These are phyloP conservation scores for Sisyra nigra DNA, from an alignment of 2,888 invertebrate genomes.

Conservation along the genomic window DNA sequence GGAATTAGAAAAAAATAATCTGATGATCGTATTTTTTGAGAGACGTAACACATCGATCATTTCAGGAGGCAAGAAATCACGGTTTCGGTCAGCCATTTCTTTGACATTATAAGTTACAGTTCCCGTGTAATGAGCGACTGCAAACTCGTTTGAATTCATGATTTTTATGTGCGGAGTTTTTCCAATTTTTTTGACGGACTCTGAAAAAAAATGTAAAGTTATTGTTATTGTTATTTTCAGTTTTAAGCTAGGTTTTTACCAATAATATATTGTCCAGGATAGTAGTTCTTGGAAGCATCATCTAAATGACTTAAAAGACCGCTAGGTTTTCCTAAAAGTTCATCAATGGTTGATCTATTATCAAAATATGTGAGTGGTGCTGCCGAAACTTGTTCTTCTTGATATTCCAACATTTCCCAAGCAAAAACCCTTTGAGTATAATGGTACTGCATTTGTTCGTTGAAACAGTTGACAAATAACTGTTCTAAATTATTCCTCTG, in stretches of 20 bases:
- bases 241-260: slow-evolving; percentile 28
- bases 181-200: slow-evolving; percentile 34
- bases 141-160: slow-evolving; percentile 51
- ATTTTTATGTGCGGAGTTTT: slow-evolving; percentile 38
- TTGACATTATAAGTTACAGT: slow-evolving; percentile 69
- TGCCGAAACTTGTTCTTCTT: slow-evolving; percentile 64
- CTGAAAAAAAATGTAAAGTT: slow-evolving; percentile 22
- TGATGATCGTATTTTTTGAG: slow-evolving; percentile 52
- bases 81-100: slow-evolving; percentile 77
- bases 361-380: slow-evolving; percentile 65
- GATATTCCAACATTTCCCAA: slow-evolving; percentile 68
- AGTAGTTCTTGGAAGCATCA: slow-evolving; percentile 63
- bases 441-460: slow-evolving; percentile 86
- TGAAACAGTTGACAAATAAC: slow-evolving; percentile 73
- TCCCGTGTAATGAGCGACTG: slow-evolving; percentile 81
- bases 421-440: slow-evolving; percentile 84
- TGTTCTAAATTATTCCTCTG: slow-evolving; percentile 75
- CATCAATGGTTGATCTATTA: slow-evolving; percentile 76
- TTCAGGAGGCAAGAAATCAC: slow-evolving; percentile 81
- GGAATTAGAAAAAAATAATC: slow-evolving; percentile 67
- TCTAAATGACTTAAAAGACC: slow-evolving; percentile 77
- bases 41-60: slow-evolving; percentile 72
- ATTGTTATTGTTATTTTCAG: neutral
- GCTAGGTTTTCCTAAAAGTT: slow-evolving; percentile 66
- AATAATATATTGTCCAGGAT: slow-evolving; percentile 54